Evolutionary conservation across 2,113 vertebrate species (phyloP).

Genomic region (Chloroceryle aenea): DNA sequence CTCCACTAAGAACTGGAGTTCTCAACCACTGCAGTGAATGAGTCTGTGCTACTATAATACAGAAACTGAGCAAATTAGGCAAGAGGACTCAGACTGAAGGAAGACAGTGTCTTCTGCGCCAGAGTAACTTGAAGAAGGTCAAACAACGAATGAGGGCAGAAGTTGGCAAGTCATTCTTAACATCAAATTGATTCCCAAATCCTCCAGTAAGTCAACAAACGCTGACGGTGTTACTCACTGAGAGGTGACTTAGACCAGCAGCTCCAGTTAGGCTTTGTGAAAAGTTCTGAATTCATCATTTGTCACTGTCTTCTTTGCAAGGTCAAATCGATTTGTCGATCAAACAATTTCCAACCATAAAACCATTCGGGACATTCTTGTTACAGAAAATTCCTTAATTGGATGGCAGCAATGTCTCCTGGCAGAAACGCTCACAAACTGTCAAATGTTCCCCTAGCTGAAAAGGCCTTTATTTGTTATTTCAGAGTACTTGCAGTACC

Average conservation of each 20-base stretch:
- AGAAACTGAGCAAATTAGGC: not conserved
- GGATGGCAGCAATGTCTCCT: not conserved
- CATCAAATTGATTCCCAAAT: not conserved
- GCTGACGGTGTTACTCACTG: not conserved
- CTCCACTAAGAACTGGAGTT: not conserved
- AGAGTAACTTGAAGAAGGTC: not conserved
- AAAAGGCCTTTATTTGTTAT: not conserved
- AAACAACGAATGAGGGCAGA: not conserved
- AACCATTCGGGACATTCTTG: not conserved
- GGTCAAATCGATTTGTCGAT: not conserved
- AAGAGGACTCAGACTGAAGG: not conserved
- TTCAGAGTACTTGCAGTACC: not conserved
- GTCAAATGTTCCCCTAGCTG: not conserved
- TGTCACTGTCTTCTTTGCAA: not conserved
- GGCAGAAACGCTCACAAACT: not conserved
- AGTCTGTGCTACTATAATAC: not conserved
- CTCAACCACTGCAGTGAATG: not conserved
- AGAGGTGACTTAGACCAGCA: not conserved
- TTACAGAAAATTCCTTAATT: not conserved
- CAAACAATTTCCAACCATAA: not conserved
- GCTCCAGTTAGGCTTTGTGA: not conserved
- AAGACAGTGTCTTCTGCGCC: not conserved
- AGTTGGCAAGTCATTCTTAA: not conserved
- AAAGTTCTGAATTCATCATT: not conserved
- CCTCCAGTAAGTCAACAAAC: not conserved